Base-by-base conservation (phyloP, 2,113 vertebrate genomes). In the Hemiprocne comata region DNA sequence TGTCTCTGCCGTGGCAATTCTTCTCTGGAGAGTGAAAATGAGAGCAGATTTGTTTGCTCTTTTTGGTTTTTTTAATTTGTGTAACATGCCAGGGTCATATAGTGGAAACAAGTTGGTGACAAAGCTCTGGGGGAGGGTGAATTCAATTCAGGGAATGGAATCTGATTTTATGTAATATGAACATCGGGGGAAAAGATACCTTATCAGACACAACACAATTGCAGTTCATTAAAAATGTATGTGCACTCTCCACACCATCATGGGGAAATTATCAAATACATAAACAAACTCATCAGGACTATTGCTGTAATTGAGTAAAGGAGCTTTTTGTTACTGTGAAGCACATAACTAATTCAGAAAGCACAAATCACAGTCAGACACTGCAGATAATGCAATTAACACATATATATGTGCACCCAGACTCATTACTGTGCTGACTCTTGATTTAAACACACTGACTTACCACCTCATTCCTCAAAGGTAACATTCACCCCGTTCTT, bases 211-310 rank as follows among this genome's bases (percentile, higher is more conserved):
- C 17, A 46, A 78, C 61, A 53, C 79, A 86, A 48, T 86, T 93
- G 78, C 53, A 65, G 9, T 44, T 78, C 72, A 89, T 96, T 84
- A 92, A 95, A 90, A 90, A 88, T 89, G 34, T 15, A 75, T 83
- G 31, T 80, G 38, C 34, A 28, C 72, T 85, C 55, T 80, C 48
- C 76, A 57, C 34, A 26, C 38, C 74, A 25, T 17, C 55, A 40
- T 11, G 34, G 60, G 75, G 81, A 89, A 96, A 96, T 75, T 80
- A 92, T 73, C 53, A 86, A 86, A 90, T 86, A 72, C 13, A 69
- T 65, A 89, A 90, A 88, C 79, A 96, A 75, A 84, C 73, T 92
- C 85, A 80, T 89, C 85, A 89, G 65, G 79, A 86, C 46, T 58
- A 40, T 65, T 86, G 60, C 40, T 89, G 62, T 94, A 93, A 93